Percentiles rank a stretch among this genome's conserved stretches.
phyloP scores from a whole-genome alignment of 2,113 vertebrate genomes.

The Scortum barcoo region DNA sequence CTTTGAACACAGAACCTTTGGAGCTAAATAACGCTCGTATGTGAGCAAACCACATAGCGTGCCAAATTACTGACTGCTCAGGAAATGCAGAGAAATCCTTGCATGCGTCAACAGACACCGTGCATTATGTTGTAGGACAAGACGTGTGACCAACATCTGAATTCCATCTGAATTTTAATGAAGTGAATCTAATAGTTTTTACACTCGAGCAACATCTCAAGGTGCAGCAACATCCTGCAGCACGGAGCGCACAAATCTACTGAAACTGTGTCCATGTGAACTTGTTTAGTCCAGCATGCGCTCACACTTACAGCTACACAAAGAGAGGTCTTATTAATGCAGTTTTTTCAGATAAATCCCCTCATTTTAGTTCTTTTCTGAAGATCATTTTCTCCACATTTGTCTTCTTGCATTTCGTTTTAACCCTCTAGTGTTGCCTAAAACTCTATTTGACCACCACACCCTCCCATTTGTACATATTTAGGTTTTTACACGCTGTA shows the following conservation, averaged over 20 bases:
- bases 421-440: no score
- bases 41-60: neutral
- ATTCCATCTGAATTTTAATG: constrained; percentile 47
- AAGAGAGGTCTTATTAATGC: neutral
- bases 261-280: neutral
- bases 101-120: constrained; percentile 1
- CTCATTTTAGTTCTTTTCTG: neutral
- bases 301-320: neutral
- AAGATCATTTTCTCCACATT: no score
- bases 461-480: no score
- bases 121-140: constrained; percentile 7
- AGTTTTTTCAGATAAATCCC: neutral
- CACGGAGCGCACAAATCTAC: constrained; percentile 28
- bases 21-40: constrained; percentile 9
- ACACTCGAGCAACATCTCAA: constrained; percentile 39
- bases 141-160: constrained; percentile 33
- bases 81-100: neutral
- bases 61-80: constrained; percentile 28
- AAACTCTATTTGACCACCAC: no score
- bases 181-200: constrained; percentile 46
- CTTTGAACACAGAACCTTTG: neutral
- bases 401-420: no score
- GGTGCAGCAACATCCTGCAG: constrained; percentile 29
- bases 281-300: neutral
- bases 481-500: no score